These are phyloP conservation scores for Rhinatrema bivittatum DNA, from an alignment of 2,797 vertebrate species.

Conservation along the genomic window DNA sequence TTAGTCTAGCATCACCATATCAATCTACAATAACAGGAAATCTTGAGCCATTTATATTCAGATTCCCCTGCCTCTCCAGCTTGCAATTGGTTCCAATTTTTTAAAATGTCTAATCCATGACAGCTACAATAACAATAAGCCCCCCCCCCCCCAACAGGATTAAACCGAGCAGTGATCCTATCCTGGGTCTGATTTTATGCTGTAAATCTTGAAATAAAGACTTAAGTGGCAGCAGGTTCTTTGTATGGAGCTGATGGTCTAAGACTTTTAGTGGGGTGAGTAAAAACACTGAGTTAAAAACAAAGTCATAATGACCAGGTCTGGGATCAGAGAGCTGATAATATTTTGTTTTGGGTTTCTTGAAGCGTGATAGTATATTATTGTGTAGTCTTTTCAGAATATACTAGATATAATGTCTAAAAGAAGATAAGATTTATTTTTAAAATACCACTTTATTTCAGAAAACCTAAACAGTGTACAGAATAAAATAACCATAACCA, in stretches of 20 bases:
- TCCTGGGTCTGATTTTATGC: background rate
- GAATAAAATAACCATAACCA: too few relatives aligned
- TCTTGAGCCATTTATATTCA: slow-evolving; percentile 42
- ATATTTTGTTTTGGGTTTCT: too few relatives aligned
- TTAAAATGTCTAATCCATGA: slow-evolving; percentile 21
- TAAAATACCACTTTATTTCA: too few relatives aligned
- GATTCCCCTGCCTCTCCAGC: slow-evolving; percentile 34
- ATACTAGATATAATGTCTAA: too few relatives aligned
- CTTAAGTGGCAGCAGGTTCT: background rate
- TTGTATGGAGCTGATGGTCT: background rate
- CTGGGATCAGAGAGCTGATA: too few relatives aligned
- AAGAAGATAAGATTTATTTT: too few relatives aligned
- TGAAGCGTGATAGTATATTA: too few relatives aligned
- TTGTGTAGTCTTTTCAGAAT: too few relatives aligned
- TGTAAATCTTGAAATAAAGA: background rate
- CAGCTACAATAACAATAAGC: slow-evolving; percentile 38
- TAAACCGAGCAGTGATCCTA: background rate
- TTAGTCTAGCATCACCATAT: slow-evolving; percentile 39
- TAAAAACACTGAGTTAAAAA: background rate
- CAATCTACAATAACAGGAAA: slow-evolving; percentile 54
- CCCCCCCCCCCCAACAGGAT: background rate
- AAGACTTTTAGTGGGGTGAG: background rate
- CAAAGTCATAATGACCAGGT: background rate
- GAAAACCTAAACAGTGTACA: too few relatives aligned
- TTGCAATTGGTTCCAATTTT: slow-evolving; percentile 50